These are phyloP conservation scores for Daubentonia madagascariensis DNA, from an alignment of 2,113 vertebrate species.

Conservation along the genomic window DNA sequence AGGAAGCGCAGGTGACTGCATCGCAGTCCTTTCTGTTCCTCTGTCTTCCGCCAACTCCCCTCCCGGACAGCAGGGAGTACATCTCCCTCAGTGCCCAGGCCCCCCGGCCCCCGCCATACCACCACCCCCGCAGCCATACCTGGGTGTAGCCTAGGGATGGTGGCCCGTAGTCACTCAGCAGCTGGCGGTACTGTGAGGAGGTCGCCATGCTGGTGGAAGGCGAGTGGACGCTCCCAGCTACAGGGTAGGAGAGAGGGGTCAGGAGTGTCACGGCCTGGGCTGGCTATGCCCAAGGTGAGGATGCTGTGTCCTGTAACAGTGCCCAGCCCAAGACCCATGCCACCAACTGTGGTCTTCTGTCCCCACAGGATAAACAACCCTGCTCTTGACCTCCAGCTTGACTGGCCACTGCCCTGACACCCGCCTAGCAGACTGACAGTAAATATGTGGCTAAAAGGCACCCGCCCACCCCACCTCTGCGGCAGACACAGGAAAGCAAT, in stretches of 20 bases:
- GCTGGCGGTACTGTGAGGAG: slow-evolving; percentile 92
- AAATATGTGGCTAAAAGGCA: accelerated
- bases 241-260: neutral
- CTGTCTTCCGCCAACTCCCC: accelerated
- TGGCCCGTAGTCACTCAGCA: slow-evolving; percentile 96
- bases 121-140: slow-evolving; percentile 78
- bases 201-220: slow-evolving; percentile 94
- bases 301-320: accelerated
- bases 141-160: slow-evolving; percentile 97
- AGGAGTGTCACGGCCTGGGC: accelerated
- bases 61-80: accelerated
- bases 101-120: too few relatives aligned
- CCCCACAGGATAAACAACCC: neutral
- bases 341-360: neutral
- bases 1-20: neutral
- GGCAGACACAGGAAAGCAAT: neutral
- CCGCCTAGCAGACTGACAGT: accelerated
- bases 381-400: neutral
- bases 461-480: neutral
- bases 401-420: neutral
- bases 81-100: neutral
- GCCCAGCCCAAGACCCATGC: neutral
- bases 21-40: neutral
- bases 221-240: slow-evolving; percentile 91
- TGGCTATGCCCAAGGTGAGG: neutral